phyloP scores from a whole-genome alignment of 2,888 invertebrate species.

The Galeopsomyia nigrocyanea region DNA sequence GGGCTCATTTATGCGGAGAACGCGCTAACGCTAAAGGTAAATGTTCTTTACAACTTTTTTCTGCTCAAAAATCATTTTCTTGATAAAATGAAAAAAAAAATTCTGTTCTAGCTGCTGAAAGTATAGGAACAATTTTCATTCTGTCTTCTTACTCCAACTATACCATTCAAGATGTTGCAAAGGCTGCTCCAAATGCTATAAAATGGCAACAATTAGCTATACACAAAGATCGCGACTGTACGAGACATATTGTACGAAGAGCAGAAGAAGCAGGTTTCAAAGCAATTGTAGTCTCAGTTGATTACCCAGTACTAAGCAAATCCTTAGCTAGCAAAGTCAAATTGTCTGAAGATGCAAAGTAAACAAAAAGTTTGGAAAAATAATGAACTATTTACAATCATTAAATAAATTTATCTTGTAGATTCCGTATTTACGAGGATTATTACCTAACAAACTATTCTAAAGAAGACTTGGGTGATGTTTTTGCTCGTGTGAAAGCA shows the following conservation, averaged over 20 bases:
- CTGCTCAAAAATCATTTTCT: too few species aligned
- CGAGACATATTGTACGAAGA: conserved; percentile 78
- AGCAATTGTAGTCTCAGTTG: conserved; percentile 89
- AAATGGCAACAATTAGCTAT: conserved; percentile 96
- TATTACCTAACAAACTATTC: conserved; percentile 68
- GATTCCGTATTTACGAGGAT: conserved; percentile 85
- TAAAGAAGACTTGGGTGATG: conserved; percentile 75
- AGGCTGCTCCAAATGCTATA: conserved; percentile 79
- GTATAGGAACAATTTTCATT: conserved; percentile 81
- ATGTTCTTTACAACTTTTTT: neutral
- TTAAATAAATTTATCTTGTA: conserved; percentile 62
- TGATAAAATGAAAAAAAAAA: neutral
- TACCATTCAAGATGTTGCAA: conserved; percentile 84
- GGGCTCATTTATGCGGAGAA: conserved; percentile 93
- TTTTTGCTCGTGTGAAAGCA: conserved; percentile 82
- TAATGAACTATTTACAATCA: conserved; percentile 5
- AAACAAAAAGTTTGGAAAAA: neutral
- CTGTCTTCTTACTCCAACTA: conserved; percentile 86
- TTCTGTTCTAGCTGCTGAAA: conserved; percentile 77
- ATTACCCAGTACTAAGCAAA: conserved; percentile 81
- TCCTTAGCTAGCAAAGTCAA: conserved; percentile 76
- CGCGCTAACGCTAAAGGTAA: conserved; percentile 83
- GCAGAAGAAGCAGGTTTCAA: conserved; percentile 89
- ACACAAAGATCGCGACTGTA: conserved; percentile 83
- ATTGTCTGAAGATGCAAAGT: conserved; percentile 72